phyloP scores from a whole-genome alignment of 2,797 vertebrate species.

The Labroides dimidiatus region DNA sequence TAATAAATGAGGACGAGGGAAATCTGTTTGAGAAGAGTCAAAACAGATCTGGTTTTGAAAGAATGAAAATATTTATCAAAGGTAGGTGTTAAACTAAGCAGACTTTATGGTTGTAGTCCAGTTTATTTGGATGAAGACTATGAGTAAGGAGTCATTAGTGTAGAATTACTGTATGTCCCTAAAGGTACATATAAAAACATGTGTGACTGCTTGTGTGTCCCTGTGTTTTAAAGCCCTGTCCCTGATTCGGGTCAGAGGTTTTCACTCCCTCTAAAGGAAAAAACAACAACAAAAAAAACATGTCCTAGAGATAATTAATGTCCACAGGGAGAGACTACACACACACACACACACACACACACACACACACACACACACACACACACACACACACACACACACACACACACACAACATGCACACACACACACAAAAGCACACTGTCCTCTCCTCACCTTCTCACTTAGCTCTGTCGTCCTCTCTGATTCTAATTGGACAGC shows the following conservation, averaged over 20 bases:
- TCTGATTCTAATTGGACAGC: constrained; percentile 46
- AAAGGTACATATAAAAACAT: not conserved
- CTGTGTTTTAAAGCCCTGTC: constrained; percentile 13
- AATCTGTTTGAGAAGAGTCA: no score
- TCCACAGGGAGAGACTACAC: constrained; percentile 14
- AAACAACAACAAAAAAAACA: not conserved
- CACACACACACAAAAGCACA: not conserved
- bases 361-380: not conserved
- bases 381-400: not conserved
- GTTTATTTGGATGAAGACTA: not conserved
- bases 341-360: no score
- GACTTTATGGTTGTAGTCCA: not conserved
- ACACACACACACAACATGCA: not conserved
- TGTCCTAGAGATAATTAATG: constrained; percentile 29
- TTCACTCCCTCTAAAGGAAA: constrained; percentile 16
- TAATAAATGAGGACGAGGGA: no score
- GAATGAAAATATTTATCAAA: not conserved
- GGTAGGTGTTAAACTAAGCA: not conserved
- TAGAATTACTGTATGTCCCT: not conserved
- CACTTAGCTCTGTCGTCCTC: constrained; percentile 6
- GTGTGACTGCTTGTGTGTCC: not conserved
- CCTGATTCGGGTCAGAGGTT: constrained; percentile 15
- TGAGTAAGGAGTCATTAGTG: not conserved
- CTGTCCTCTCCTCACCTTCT: constrained; percentile 33
- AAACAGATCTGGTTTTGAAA: no score